These are phyloP conservation scores for Agrypnus murinus DNA, from an alignment of 2,888 invertebrate species.

Conservation along the genomic window DNA sequence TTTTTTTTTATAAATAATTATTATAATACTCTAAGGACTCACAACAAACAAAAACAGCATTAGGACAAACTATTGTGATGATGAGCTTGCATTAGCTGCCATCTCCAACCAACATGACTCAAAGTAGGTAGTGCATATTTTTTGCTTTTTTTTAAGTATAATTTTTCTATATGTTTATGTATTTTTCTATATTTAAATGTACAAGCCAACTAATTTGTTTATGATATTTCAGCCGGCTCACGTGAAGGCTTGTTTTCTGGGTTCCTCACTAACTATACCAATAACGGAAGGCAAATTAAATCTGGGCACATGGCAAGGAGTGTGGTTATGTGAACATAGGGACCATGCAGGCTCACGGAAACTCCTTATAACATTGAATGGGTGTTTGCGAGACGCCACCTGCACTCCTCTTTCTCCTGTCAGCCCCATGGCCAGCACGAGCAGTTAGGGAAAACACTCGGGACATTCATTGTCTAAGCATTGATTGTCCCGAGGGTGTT, in stretches of 20 bases:
- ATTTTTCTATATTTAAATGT: no score
- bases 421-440: constrained; percentile 90
- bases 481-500: constrained; percentile 68
- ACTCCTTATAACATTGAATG: constrained; percentile 88
- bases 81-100: no score
- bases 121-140: no score
- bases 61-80: no score
- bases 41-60: no score
- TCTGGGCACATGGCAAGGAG: constrained; percentile 98
- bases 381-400: constrained; percentile 90
- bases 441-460: constrained; percentile 88
- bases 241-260: constrained; percentile 97
- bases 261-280: constrained; percentile 95
- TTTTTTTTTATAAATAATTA: no score
- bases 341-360: constrained; percentile 96
- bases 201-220: constrained; percentile 26
- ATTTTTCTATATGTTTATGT: no score
- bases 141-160: no score
- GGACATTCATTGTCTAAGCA: constrained; percentile 71
- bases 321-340: constrained; percentile 98
- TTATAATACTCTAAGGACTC: no score
- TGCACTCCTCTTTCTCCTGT: constrained; percentile 91
- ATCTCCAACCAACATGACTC: no score
- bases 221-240: constrained; percentile 88
- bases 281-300: constrained; percentile 97